phyloP scores from a whole-genome alignment of 2,888 invertebrate species.

The Marasmarcha lunaedactyla region DNA sequence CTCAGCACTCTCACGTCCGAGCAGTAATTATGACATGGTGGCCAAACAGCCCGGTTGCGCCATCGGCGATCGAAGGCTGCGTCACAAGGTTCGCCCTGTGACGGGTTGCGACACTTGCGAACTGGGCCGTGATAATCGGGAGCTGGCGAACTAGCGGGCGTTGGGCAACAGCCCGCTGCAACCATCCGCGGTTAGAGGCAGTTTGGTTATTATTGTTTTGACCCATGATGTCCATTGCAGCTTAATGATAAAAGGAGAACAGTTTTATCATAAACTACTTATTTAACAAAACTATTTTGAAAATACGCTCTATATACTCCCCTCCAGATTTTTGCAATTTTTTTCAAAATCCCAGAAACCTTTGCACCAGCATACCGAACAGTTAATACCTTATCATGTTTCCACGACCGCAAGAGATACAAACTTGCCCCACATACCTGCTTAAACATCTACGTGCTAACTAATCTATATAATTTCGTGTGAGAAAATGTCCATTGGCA shows the following conservation, averaged over 20 bases:
- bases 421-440: constrained; percentile 6
- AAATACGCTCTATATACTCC: no score
- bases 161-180: constrained; percentile 21
- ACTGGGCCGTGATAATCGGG: constrained; percentile 56
- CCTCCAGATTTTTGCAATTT: no score
- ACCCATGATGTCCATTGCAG: no score
- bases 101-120: constrained; percentile 29
- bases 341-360: no score
- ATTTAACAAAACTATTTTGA: no score
- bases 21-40: no score
- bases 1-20: no score
- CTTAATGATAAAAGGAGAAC: no score
- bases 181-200: constrained; percentile 10
- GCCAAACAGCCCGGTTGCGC: neutral
- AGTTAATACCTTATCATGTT: no score
- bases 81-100: constrained; percentile 24
- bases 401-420: constrained; percentile 15
- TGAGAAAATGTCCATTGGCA: neutral
- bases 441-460: neutral
- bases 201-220: constrained; percentile 1
- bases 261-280: no score
- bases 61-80: neutral
- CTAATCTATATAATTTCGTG: neutral
- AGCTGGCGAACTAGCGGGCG: constrained; percentile 25
- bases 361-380: no score